Evolutionary conservation across 2,113 vertebrate genomes (phyloP).

Genomic region (Myiopsitta monachus): DNA sequence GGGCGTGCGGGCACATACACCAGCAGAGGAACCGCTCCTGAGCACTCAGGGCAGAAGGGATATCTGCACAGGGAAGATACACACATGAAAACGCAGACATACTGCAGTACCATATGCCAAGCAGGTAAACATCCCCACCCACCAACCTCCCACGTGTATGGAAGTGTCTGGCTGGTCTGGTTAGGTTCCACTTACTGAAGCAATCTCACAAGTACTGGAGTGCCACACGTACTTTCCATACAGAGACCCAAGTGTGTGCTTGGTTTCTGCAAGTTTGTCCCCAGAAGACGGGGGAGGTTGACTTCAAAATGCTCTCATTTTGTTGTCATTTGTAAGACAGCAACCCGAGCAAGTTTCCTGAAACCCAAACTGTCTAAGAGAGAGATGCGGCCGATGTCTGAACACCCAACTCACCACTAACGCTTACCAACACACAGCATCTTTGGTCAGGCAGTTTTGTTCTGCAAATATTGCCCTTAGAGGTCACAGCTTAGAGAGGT

Average conservation of each 20-base stretch:
- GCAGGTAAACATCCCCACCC: not conserved
- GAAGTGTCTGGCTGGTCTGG: not conserved
- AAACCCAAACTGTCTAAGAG: constrained; percentile 6
- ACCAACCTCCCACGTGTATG: not conserved
- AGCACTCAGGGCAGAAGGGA: not conserved
- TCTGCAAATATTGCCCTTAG: constrained; percentile 46
- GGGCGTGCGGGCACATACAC: not conserved
- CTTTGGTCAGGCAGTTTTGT: constrained; percentile 37
- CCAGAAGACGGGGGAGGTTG: not conserved
- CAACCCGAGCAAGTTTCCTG: not conserved
- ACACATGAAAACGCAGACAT: not conserved
- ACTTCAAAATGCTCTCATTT: not conserved
- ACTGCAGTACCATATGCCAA: not conserved
- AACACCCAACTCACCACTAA: not conserved
- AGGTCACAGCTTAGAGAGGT: constrained; percentile 18
- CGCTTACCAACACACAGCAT: not conserved
- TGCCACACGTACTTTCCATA: not conserved
- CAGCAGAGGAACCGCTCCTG: not conserved
- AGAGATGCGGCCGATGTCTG: not conserved
- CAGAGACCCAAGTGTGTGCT: not conserved
- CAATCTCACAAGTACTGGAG: not conserved
- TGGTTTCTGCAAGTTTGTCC: not conserved
- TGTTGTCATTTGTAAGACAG: not conserved
- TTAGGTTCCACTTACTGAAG: not conserved
- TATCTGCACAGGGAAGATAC: not conserved